Evolutionary conservation across 2,888 invertebrate species (phyloP), one percentile per base, ranked within the genome.

Genomic region (Torymus texanus): DNA sequence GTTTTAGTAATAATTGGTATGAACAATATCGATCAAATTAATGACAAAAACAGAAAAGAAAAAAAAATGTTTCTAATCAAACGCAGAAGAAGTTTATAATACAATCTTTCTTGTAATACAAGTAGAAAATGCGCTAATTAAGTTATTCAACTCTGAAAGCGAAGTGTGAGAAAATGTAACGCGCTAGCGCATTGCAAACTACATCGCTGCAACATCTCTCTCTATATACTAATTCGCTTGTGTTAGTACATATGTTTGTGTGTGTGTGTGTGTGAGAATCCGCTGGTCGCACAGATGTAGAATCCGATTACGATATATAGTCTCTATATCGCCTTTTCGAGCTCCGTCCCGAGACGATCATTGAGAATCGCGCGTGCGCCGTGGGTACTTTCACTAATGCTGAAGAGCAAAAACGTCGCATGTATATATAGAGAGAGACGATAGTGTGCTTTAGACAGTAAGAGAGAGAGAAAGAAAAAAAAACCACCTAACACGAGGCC

Each of bases 331-430:
- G 65, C 65, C 70, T 74, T 66, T 65, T 65, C 58, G 58, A 67
- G 55, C 59, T 62, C 14, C 24, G 29, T 14, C 8, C 55, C 8
- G 18, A 10, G 51, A n/a, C 72, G 51, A 66, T 73, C 66, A 66
- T 67, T 67, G 59, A 71, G 18, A 41, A 55, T 51, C 61, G n/a
- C 61, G 63, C 16, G 41, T 50, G 63, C n/a, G 62, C 53, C 24
- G 58, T 8, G 29, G 21, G 24, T 72, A 76, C 80, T 80, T 80
- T 80, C 80, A 80, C 80, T 76, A 56, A 59, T 18, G 51, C 21
- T 29, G 21, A 10, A 29, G 50, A 70, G 70, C 24, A 66, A 78
- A 78, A 66, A 73, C 55, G 67, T 58, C 41, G 51, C 16, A 18
- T 41, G 59, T 51, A 21, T 8, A 24, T 8, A 24, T 55, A 50